Percentiles rank a stretch among this genome's conserved stretches.
phyloP scores from a whole-genome alignment of 2,113 vertebrate genomes.

The Heloderma charlesbogerti region DNA sequence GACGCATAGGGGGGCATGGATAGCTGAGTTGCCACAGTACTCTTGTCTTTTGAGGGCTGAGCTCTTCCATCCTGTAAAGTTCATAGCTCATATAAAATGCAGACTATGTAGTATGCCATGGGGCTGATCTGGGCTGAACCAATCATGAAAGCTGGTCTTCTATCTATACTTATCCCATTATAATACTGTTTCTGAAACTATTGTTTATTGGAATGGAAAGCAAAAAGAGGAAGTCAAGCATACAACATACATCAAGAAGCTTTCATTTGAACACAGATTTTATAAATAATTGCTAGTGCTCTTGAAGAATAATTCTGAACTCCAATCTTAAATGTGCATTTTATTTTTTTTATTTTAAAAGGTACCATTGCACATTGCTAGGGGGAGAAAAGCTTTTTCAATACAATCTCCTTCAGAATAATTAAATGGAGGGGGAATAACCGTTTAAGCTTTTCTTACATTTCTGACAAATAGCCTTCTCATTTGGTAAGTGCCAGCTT shows the following conservation, averaged over 20 bases:
- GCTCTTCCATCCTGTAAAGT: neutral
- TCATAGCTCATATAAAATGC: conserved; percentile 1
- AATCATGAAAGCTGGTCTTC: neutral
- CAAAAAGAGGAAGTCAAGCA: neutral
- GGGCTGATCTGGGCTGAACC: neutral
- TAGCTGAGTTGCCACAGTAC: neutral
- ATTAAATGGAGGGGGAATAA: conserved; percentile 36
- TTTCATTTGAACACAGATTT: neutral
- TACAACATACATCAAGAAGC: conserved; percentile 35
- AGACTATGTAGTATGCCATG: neutral
- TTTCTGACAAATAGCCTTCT: conserved; percentile 40
- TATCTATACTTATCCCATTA: neutral
- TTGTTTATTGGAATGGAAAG: conserved; percentile 8
- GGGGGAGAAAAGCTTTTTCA: conserved; percentile 22
- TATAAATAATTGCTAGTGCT: conserved; percentile 34
- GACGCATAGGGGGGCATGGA: neutral
- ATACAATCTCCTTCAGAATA: conserved; percentile 23
- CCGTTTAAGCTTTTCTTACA: conserved; percentile 31
- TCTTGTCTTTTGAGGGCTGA: neutral
- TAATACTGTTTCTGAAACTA: neutral
- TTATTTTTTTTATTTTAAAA: conserved; percentile 35
- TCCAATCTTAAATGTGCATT: conserved; percentile 11
- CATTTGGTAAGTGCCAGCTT: conserved; percentile 45
- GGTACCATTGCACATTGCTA: neutral
- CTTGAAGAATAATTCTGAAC: conserved; percentile 32